Percentiles rank a stretch among this genome's conserved stretches.
Evolutionary conservation across 2,113 vertebrate genomes (phyloP).

Genomic region (Grammomys dolichurus): DNA sequence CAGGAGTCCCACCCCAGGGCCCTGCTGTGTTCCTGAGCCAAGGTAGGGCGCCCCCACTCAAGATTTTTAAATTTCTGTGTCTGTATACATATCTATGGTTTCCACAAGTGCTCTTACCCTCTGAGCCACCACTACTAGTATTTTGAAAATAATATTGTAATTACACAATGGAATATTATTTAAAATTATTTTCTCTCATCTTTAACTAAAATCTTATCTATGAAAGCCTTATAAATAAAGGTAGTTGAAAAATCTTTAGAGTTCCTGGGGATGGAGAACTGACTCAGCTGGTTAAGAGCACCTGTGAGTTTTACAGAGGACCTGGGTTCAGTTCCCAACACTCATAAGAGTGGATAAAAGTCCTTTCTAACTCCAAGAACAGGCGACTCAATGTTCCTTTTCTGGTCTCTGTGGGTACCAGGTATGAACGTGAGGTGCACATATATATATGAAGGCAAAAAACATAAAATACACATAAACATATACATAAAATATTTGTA

Average conservation of each 20-base stretch:
- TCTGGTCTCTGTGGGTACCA: neutral
- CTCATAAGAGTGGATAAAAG: neutral
- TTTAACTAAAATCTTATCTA: constrained; percentile 17
- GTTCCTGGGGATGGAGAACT: neutral
- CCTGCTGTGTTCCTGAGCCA: no score
- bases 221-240: constrained; percentile 30
- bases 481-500: neutral
- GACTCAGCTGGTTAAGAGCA: neutral
- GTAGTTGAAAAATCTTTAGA: neutral
- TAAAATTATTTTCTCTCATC: neutral
- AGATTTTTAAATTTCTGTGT: no score
- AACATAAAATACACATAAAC: no score
- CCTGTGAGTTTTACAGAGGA: neutral
- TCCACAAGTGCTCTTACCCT: neutral
- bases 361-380: neutral
- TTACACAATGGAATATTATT: neutral
- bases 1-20: no score
- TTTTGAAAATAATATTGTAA: neutral
- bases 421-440: neutral
- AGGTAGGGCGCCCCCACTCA: no score
- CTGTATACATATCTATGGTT: no score
- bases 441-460: neutral
- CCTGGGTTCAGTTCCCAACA: neutral
- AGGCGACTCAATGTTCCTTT: neutral
- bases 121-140: neutral